Conservation (phyloP, 1,140 invertebrate species). For the Rhagoletis pomonella region DNA sequence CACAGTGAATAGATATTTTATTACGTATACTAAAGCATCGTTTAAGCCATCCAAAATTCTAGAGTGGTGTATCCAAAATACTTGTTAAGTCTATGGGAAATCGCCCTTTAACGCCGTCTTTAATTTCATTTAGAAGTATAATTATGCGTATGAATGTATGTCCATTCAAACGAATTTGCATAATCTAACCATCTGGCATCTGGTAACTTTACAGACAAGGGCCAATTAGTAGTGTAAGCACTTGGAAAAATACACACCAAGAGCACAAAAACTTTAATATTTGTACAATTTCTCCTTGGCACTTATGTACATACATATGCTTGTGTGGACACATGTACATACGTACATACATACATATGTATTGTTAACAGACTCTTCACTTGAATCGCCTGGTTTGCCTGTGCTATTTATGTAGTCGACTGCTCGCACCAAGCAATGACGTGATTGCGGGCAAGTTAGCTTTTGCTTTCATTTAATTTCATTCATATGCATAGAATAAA, state of each 20-base stretch:
- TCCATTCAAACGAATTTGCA: not conserved
- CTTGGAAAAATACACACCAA: not conserved
- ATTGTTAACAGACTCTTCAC: not conserved
- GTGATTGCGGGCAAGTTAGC: constrained; percentile 1
- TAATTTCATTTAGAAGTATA: too few relatives aligned
- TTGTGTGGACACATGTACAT: too few relatives aligned
- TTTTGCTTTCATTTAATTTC: not conserved
- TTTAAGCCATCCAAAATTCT: too few relatives aligned
- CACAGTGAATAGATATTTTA: too few relatives aligned
- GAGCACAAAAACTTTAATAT: not conserved
- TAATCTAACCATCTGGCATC: not conserved
- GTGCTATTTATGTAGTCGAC: not conserved
- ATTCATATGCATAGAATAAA: not conserved
- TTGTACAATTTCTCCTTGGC: not conserved
- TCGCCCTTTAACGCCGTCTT: too few relatives aligned
- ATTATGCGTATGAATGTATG: not conserved
- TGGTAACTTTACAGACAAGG: not conserved
- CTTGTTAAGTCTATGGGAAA: too few relatives aligned
- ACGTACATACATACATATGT: too few relatives aligned
- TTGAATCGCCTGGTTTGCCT: not conserved
- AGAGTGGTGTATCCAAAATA: too few relatives aligned
- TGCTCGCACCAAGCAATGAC: not conserved
- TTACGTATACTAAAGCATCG: too few relatives aligned
- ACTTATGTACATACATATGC: not conserved
- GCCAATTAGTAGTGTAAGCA: not conserved